A percentile compares a stretch with the other conserved stretches of the same genome.
These are phyloP conservation scores for Sternotherus odoratus DNA, from an alignment of 2,797 vertebrate genomes.

Conservation along the genomic window DNA sequence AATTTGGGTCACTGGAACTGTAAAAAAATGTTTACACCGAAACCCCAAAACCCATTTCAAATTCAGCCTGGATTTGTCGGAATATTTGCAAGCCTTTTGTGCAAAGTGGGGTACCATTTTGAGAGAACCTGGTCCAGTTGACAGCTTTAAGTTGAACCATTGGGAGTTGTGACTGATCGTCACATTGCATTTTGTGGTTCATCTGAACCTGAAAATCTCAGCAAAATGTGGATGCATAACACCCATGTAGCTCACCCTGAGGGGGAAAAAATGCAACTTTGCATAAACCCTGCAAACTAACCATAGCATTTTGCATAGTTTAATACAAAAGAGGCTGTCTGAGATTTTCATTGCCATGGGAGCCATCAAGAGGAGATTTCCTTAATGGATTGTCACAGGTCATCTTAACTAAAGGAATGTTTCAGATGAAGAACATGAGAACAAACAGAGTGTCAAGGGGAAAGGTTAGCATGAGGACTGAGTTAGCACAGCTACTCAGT, in stretches of 20 bases:
- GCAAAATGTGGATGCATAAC: constrained; percentile 47
- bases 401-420: not conserved
- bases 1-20: constrained; percentile 38
- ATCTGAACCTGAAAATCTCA: constrained; percentile 55
- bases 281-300: constrained; percentile 38
- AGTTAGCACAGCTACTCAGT: not conserved
- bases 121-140: not conserved
- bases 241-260: constrained; percentile 47
- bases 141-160: constrained; percentile 4
- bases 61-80: not conserved
- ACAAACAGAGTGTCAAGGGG: not conserved
- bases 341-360: constrained; percentile 46
- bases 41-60: constrained; percentile 43
- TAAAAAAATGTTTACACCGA: constrained; percentile 23
- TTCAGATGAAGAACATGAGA: not conserved
- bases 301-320: constrained; percentile 48
- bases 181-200: constrained; percentile 12
- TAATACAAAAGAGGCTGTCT: constrained; percentile 49
- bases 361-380: constrained; percentile 20
- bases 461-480: not conserved
- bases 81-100: not conserved
- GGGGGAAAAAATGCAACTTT: constrained; percentile 46
- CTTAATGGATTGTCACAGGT: constrained; percentile 32
- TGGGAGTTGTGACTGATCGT: constrained; percentile 36
- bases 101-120: not conserved